A percentile compares a stretch with the other conserved stretches of the same genome.
Evolutionary conservation across 2,888 invertebrate genomes (phyloP).

Genomic region (Eupeodes latifasciatus): DNA sequence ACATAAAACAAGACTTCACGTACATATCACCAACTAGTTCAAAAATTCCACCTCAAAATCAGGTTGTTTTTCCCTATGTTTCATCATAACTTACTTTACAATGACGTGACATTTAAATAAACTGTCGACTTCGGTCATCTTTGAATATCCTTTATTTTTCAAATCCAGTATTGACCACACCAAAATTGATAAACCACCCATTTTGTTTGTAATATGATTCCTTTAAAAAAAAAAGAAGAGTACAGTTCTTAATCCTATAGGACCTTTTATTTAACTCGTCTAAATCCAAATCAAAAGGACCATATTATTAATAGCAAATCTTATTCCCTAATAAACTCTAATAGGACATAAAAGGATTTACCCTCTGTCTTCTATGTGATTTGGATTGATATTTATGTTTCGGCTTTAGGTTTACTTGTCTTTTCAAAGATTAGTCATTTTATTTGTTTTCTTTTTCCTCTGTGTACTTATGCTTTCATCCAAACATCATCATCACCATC

Average conservation of each 20-base stretch:
- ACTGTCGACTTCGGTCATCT: no score
- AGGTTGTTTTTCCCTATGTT: no score
- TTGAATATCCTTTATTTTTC: no score
- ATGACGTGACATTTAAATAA: no score
- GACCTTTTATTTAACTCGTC: not conserved
- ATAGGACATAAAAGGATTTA: slow-evolving; percentile 38
- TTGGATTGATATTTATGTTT: slow-evolving; percentile 32
- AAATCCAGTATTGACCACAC: not conserved
- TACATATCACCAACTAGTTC: no score
- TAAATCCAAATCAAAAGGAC: not conserved
- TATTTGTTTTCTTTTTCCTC: not conserved
- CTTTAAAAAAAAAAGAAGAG: not conserved
- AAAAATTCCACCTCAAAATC: no score
- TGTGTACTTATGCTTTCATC: not conserved
- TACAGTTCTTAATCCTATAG: not conserved
- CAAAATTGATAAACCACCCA: not conserved
- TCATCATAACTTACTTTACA: no score
- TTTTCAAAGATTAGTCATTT: not conserved
- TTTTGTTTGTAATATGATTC: not conserved
- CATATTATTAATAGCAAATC: slow-evolving; percentile 22
- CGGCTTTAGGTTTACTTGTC: not conserved
- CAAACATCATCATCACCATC: not conserved
- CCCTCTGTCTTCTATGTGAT: not conserved
- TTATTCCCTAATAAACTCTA: slow-evolving; percentile 16
- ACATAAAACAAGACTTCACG: no score